phyloP scores from a whole-genome alignment of 2,797 vertebrate species.

The Pitangus sulphuratus region DNA sequence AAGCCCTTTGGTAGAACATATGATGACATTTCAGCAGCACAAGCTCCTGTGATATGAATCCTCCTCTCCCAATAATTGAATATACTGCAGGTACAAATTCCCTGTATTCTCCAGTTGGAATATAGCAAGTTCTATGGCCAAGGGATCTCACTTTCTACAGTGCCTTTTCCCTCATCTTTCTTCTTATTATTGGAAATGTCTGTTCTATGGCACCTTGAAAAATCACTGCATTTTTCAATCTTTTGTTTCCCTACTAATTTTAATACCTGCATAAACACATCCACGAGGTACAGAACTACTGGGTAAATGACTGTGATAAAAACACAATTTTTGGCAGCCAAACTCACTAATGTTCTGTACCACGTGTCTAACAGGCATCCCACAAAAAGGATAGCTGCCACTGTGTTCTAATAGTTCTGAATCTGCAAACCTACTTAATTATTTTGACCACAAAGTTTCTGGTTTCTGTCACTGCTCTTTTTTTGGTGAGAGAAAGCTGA shows the following conservation, averaged over 20 bases:
- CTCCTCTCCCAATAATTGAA: background rate
- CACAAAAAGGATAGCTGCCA: background rate
- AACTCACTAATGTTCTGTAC: background rate
- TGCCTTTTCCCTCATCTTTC: background rate
- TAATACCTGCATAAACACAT: background rate
- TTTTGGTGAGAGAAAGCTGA: background rate
- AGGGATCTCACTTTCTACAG: background rate
- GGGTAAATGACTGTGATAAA: background rate
- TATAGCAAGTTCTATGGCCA: background rate
- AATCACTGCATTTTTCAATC: background rate
- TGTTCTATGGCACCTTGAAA: background rate
- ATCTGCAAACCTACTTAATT: background rate
- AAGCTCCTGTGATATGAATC: background rate
- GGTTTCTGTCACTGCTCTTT: background rate
- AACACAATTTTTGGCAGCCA: background rate
- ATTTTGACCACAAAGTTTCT: background rate
- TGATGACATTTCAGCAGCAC: background rate
- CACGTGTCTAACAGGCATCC: accelerated
- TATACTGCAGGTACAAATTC: background rate
- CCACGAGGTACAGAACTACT: background rate
- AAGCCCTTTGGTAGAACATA: background rate
- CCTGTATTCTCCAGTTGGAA: background rate
- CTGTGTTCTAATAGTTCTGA: background rate
- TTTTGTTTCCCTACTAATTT: background rate
- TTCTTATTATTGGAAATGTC: background rate